Conservation (phyloP, 2,888 invertebrate species). For the Desoria tigrina region DNA sequence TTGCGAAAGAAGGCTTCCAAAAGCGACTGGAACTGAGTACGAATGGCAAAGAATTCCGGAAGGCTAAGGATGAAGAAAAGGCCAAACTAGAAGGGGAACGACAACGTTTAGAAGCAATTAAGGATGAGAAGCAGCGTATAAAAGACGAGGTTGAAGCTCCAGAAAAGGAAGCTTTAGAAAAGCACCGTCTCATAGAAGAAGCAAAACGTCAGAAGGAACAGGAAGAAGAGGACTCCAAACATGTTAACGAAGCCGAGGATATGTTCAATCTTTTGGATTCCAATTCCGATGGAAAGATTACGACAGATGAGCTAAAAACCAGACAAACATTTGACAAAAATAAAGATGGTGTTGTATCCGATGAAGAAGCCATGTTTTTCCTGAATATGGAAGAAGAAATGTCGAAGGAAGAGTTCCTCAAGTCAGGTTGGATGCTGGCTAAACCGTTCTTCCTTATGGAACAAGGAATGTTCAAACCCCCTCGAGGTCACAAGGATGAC, state of each 20-base stretch:
- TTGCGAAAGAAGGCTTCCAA: conserved; percentile 77
- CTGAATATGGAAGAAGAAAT: conserved; percentile 66
- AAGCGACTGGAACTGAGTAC: conserved; percentile 72
- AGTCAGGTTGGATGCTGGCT: conserved; percentile 72
- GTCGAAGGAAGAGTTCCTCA: conserved; percentile 68
- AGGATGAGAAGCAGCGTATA: conserved; percentile 72
- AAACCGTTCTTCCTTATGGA: conserved; percentile 78
- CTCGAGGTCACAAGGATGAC: conserved; percentile 53
- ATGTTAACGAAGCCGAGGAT: conserved; percentile 67
- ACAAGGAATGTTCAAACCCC: conserved; percentile 69
- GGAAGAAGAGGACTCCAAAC: conserved; percentile 63
- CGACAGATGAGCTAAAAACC: conserved; percentile 60
- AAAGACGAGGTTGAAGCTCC: conserved; percentile 72
- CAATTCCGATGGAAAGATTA: conserved; percentile 69
- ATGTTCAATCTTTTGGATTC: conserved; percentile 78
- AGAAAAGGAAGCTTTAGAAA: conserved; percentile 74
- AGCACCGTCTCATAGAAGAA: conserved; percentile 70
- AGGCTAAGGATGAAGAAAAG: conserved; percentile 64
- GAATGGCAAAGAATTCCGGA: conserved; percentile 73
- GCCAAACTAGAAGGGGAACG: conserved; percentile 64
- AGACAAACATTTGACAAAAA: conserved; percentile 83
- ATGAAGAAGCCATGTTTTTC: conserved; percentile 74
- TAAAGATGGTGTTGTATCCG: conserved; percentile 81
- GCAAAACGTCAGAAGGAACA: conserved; percentile 63
- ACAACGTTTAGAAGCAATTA: conserved; percentile 75